Evolutionary conservation across 2,888 invertebrate species (phyloP).

Genomic region (Eristalis pertinax): DNA sequence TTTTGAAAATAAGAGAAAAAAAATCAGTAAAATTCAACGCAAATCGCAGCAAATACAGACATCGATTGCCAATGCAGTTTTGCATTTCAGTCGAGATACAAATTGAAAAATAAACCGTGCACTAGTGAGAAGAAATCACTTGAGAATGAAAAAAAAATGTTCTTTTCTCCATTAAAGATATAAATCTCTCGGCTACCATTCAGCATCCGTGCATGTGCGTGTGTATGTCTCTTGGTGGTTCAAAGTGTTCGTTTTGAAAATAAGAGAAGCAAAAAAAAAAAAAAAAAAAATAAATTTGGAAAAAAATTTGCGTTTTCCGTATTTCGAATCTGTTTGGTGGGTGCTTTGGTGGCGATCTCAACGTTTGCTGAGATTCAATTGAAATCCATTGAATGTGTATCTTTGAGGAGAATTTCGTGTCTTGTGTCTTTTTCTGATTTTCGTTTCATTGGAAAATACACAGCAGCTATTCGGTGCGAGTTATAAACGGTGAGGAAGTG

Average conservation of each 20-base stretch:
- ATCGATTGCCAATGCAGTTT: not conserved
- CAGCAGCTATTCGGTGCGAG: conserved; percentile 38
- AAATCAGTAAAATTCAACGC: not conserved
- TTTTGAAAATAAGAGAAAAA: not conserved
- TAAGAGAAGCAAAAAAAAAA: not conserved
- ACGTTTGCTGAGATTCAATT: conserved; percentile 29
- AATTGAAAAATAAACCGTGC: conserved; percentile 31
- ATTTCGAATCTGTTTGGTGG: conserved; percentile 7
- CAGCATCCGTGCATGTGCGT: not conserved
- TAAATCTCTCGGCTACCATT: conserved; percentile 37
- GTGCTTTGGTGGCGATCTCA: conserved; percentile 17
- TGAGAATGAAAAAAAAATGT: conserved; percentile 5
- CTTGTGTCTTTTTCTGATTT: not conserved
- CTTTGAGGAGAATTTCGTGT: conserved; percentile 1
- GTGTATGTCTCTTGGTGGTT: conserved; percentile 7
- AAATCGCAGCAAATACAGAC: not conserved
- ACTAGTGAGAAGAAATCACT: conserved; percentile 1
- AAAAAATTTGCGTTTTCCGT: conserved; percentile 42
- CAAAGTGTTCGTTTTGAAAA: not conserved
- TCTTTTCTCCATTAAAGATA: conserved; percentile 24
- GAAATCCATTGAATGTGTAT: conserved; percentile 28
- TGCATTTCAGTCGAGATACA: conserved; percentile 2
- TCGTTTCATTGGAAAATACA: conserved; percentile 14
- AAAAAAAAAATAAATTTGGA: not conserved
- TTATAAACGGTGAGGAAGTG: conserved; percentile 19